phyloP scores from a whole-genome alignment of 2,888 invertebrate species.

The Heliconius ethilla region DNA sequence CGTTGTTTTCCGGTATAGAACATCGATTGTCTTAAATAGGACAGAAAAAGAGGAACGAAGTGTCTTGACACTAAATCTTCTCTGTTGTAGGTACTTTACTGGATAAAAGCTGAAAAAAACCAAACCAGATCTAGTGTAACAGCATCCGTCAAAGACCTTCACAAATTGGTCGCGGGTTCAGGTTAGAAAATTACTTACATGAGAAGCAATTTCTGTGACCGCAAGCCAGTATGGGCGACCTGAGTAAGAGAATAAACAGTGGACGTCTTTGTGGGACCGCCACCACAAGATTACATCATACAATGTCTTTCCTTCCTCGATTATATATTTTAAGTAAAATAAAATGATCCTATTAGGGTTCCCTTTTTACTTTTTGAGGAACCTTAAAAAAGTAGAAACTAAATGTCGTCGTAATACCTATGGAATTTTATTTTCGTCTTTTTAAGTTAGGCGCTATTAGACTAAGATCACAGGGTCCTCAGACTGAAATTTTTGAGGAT shows the following conservation, averaged over 20 bases:
- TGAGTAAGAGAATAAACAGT: conserved; percentile 55
- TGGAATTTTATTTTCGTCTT: too few relatives aligned
- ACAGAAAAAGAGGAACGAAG: neutral
- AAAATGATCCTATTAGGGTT: too few relatives aligned
- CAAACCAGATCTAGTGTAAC: conserved; percentile 8
- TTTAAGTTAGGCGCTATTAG: too few relatives aligned
- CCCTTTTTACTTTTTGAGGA: too few relatives aligned
- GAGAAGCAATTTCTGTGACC: conserved; percentile 74
- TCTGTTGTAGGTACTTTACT: neutral
- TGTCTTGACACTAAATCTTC: neutral
- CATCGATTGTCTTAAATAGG: neutral
- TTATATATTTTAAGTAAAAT: neutral
- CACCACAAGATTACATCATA: conserved; percentile 71
- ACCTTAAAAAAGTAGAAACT: too few relatives aligned
- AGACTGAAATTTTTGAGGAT: too few relatives aligned
- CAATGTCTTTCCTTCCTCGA: conserved; percentile 60
- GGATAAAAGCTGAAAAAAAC: neutral
- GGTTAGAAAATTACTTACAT: conserved; percentile 80
- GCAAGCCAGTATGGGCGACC: conserved; percentile 73
- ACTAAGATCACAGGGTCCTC: too few relatives aligned
- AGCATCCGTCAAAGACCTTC: conserved; percentile 48
- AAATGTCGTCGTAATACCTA: too few relatives aligned
- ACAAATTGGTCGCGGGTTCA: conserved; percentile 65
- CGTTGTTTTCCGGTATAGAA: neutral
- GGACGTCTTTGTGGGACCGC: conserved; percentile 69